Percentiles rank a stretch among this genome's conserved stretches.
These are phyloP conservation scores for Strigops habroptila DNA, from an alignment of 2,113 vertebrate genomes.

Conservation along the genomic window DNA sequence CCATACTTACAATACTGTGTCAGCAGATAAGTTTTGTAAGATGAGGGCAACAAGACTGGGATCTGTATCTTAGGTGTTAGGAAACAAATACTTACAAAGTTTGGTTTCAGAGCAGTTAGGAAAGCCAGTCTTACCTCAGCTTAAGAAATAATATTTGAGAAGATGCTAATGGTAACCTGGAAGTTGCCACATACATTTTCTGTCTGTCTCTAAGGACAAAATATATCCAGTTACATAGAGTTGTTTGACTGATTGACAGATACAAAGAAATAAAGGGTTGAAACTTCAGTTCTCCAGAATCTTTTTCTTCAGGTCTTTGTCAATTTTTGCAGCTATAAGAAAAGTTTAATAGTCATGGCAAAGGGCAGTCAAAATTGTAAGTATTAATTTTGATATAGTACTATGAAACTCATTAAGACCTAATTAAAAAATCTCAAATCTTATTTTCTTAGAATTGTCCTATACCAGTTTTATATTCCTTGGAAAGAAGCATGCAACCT, in stretches of 20 bases:
- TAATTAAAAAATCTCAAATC: neutral
- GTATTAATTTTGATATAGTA: neutral
- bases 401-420: neutral
- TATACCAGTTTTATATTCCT: neutral
- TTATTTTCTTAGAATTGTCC: neutral
- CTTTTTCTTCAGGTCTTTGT: neutral
- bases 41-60: neutral
- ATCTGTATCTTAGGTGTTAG: neutral
- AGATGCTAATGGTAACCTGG: neutral
- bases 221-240: neutral
- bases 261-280: neutral
- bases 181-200: neutral
- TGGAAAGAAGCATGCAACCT: neutral
- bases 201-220: neutral
- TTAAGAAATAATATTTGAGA: neutral
- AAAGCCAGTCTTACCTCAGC: neutral
- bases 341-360: neutral
- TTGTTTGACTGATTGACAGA: neutral
- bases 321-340: neutral
- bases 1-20: neutral
- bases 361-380: neutral
- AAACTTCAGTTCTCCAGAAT: neutral
- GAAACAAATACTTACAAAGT: neutral
- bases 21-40: neutral
- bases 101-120: neutral